Evolutionary conservation across 1,140 invertebrate species (phyloP).

Genomic region (Ditylenchus dipsaci): DNA sequence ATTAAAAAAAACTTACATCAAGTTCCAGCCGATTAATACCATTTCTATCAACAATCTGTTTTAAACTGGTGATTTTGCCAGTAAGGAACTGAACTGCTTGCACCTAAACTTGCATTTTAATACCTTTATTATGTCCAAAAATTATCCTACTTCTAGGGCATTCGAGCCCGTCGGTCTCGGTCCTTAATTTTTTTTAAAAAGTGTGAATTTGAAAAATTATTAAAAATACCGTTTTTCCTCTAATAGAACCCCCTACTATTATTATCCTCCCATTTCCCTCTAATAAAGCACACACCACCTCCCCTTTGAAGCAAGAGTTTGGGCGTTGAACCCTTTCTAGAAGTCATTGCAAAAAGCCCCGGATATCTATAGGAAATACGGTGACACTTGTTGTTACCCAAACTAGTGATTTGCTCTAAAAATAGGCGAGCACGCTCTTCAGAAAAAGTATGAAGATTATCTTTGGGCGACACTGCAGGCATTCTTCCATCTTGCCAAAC

Average conservation of each 20-base stretch:
- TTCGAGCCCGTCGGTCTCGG: constrained; percentile 41
- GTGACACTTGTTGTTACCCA: constrained; percentile 42
- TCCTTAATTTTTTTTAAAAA: too few relatives aligned
- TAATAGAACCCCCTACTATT: too few relatives aligned
- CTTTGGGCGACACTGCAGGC: constrained; percentile 35
- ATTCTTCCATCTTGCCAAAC: constrained; percentile 42
- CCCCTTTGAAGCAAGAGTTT: too few relatives aligned
- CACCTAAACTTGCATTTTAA: constrained; percentile 11
- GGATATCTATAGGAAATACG: too few relatives aligned
- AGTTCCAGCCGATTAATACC: constrained; percentile 56
- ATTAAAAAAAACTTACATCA: constrained; percentile 33
- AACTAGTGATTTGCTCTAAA: constrained; percentile 34
- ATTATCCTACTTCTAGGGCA: constrained; percentile 28
- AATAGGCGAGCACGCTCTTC: constrained; percentile 44
- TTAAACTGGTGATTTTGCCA: constrained; percentile 49
- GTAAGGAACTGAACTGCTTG: constrained; percentile 58
- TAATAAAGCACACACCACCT: too few relatives aligned
- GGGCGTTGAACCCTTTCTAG: too few relatives aligned
- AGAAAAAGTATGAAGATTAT: constrained; percentile 26
- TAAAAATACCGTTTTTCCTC: too few relatives aligned
- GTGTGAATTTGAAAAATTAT: too few relatives aligned
- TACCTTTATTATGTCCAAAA: background rate
- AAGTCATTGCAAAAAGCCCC: too few relatives aligned
- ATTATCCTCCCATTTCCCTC: too few relatives aligned
- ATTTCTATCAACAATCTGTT: constrained; percentile 18